These are phyloP conservation scores for Hepsetus odoe DNA, from an alignment of 2,113 vertebrate species.

Conservation along the genomic window DNA sequence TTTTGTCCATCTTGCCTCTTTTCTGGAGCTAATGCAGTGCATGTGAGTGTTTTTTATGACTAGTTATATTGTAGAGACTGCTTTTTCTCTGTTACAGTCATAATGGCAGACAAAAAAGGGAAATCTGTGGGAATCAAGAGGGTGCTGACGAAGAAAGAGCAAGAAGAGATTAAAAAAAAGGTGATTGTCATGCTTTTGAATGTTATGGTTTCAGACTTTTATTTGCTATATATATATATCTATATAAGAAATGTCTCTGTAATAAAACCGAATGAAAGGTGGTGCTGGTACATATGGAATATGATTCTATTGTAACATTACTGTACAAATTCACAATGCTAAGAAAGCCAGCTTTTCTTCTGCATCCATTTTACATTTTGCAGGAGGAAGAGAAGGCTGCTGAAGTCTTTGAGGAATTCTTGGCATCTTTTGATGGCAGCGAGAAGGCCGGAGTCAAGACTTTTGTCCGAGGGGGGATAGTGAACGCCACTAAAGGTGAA, in stretches of 20 bases:
- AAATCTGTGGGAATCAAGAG: constrained; percentile 69
- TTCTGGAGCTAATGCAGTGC: no score
- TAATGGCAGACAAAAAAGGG: constrained; percentile 80
- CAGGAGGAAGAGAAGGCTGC: constrained; percentile 83
- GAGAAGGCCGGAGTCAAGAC: constrained; percentile 75
- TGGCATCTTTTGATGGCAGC: constrained; percentile 78
- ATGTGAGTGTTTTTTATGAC: no score
- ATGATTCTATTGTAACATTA: no score
- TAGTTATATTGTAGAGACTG: no score
- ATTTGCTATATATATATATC: no score
- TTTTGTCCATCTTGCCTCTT: no score
- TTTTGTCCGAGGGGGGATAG: constrained; percentile 81
- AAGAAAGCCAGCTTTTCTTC: not conserved
- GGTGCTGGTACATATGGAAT: no score
- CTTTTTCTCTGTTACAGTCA: constrained; percentile 60
- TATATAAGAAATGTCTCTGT: no score
- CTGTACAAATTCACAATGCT: no score
- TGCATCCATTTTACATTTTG: constrained; percentile 15
- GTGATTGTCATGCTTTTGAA: constrained; percentile 22
- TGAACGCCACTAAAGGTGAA: constrained; percentile 80
- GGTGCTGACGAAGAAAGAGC: constrained; percentile 75
- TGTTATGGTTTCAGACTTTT: no score
- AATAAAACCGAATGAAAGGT: no score
- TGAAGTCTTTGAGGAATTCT: constrained; percentile 82
- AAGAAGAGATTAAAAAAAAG: constrained; percentile 79